Conservation (phyloP, 2,888 invertebrate genomes). For the Iselma pallidipennis region DNA sequence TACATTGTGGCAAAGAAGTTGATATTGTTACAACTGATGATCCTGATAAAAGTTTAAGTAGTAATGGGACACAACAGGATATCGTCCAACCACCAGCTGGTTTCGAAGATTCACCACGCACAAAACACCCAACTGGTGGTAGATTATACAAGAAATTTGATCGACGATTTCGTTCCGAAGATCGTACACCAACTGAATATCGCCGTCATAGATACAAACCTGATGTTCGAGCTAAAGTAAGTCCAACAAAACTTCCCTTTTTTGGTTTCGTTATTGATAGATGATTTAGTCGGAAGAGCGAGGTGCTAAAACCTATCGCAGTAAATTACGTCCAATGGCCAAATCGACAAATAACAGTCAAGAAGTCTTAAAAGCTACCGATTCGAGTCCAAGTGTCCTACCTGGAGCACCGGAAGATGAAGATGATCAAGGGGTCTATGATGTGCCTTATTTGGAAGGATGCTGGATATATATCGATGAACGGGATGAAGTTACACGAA, state of each 20-base stretch:
- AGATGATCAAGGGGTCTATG: slow-evolving; percentile 74
- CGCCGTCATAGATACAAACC: slow-evolving; percentile 69
- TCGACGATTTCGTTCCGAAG: slow-evolving; percentile 68
- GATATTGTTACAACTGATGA: slow-evolving; percentile 54
- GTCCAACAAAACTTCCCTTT: background rate
- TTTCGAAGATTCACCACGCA: slow-evolving; percentile 80
- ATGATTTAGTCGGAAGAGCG: slow-evolving; percentile 70
- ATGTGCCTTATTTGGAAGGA: slow-evolving; percentile 72
- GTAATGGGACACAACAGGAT: slow-evolving; percentile 54
- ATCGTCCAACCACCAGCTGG: slow-evolving; percentile 89
- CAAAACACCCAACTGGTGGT: slow-evolving; percentile 54
- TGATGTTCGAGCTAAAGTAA: slow-evolving; percentile 79
- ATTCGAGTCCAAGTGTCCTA: slow-evolving; percentile 68
- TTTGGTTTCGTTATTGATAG: slow-evolving; percentile 1
- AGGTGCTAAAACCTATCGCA: slow-evolving; percentile 61
- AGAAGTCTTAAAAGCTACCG: slow-evolving; percentile 66
- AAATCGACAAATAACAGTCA: slow-evolving; percentile 75
- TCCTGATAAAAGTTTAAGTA: slow-evolving; percentile 42
- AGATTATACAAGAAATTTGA: slow-evolving; percentile 79
- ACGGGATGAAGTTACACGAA: slow-evolving; percentile 70
- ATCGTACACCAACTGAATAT: slow-evolving; percentile 78
- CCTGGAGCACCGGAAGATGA: slow-evolving; percentile 59
- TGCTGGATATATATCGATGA: slow-evolving; percentile 80
- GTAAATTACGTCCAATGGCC: slow-evolving; percentile 62
- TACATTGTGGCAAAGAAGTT: slow-evolving; percentile 82